phyloP scores from a whole-genome alignment of 2,797 vertebrate genomes.

The Nannoperca obscura region DNA sequence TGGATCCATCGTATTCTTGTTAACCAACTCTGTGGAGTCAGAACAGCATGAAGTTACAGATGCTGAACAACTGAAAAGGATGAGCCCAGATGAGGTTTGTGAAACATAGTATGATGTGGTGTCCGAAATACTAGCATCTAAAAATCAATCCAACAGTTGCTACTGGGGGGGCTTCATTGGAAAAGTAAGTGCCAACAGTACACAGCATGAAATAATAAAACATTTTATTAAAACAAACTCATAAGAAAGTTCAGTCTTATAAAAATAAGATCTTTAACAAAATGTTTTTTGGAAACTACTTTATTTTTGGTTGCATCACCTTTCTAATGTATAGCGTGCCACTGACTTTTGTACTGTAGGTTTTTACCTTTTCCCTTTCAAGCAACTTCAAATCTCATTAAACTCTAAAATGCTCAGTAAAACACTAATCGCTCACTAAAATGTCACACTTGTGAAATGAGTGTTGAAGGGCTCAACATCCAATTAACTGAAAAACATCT shows the following conservation, averaged over 20 bases:
- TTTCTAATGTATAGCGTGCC: not conserved
- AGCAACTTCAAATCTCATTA: slow-evolving; percentile 39
- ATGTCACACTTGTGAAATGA: slow-evolving; percentile 53
- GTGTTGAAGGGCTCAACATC: slow-evolving; percentile 45
- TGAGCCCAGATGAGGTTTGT: slow-evolving; percentile 88
- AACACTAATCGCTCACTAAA: slow-evolving; percentile 10
- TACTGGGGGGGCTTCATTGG: not conserved
- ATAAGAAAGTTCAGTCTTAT: not conserved
- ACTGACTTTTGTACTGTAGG: not conserved
- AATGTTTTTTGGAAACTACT: not conserved
- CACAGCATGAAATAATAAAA: not conserved
- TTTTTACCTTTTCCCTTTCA: slow-evolving; percentile 8
- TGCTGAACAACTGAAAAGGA: slow-evolving; percentile 81
- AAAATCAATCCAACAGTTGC: not conserved
- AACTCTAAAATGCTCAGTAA: slow-evolving; percentile 19
- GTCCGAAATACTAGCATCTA: not conserved
- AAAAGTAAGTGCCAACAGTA: not conserved
- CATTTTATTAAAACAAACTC: too few species aligned
- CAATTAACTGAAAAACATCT: slow-evolving; percentile 60
- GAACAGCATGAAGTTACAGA: slow-evolving; percentile 82
- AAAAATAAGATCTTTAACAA: not conserved
- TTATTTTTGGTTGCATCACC: not conserved
- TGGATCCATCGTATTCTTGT: slow-evolving; percentile 77
- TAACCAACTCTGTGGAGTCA: slow-evolving; percentile 79
- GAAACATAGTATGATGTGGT: not conserved